phyloP scores from a whole-genome alignment of 92 coral and sea anemone species.

The Chrysogorgia sp. region DNA sequence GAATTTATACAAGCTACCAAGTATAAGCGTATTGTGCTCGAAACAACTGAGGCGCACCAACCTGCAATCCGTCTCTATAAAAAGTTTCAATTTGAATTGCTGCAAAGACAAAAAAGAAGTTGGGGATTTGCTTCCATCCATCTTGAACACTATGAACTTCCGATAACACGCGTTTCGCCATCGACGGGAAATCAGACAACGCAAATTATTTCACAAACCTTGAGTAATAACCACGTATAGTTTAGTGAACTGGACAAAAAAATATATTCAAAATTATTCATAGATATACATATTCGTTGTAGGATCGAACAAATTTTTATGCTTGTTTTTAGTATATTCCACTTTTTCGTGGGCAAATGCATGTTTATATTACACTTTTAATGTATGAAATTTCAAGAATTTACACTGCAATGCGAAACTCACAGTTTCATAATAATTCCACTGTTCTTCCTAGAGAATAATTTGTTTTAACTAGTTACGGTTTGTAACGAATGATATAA shows the following conservation, averaged over 20 bases:
- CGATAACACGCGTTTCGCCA: slow-evolving; percentile 7
- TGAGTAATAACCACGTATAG: slow-evolving; percentile 17
- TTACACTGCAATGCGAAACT: background rate
- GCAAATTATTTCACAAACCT: background rate
- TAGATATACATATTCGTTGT: background rate
- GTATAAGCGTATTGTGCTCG: slow-evolving; percentile 62
- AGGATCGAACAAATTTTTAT: background rate
- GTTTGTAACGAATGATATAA: slow-evolving; percentile 16
- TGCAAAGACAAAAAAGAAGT: slow-evolving; percentile 38
- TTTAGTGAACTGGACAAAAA: slow-evolving; percentile 7
- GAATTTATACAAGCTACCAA: slow-evolving; percentile 59
- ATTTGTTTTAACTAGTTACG: slow-evolving; percentile 32
- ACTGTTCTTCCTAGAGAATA: slow-evolving; percentile 5
- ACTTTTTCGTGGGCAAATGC: slow-evolving; percentile 5
- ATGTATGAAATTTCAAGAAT: background rate
- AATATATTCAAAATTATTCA: background rate
- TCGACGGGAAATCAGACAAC: background rate
- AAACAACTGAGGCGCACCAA: slow-evolving; percentile 73
- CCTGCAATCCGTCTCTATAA: slow-evolving; percentile 73
- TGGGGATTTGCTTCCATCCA: slow-evolving; percentile 41
- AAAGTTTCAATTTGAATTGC: slow-evolving; percentile 64
- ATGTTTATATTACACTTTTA: background rate
- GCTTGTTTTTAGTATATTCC: background rate
- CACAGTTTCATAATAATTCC: slow-evolving; percentile 27
- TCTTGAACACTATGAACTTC: slow-evolving; percentile 35